A percentile compares a stretch with the other conserved stretches of the same genome.
These are phyloP conservation scores for Phalacrocorax carbo DNA, from an alignment of 2,113 vertebrate genomes.

Conservation along the genomic window DNA sequence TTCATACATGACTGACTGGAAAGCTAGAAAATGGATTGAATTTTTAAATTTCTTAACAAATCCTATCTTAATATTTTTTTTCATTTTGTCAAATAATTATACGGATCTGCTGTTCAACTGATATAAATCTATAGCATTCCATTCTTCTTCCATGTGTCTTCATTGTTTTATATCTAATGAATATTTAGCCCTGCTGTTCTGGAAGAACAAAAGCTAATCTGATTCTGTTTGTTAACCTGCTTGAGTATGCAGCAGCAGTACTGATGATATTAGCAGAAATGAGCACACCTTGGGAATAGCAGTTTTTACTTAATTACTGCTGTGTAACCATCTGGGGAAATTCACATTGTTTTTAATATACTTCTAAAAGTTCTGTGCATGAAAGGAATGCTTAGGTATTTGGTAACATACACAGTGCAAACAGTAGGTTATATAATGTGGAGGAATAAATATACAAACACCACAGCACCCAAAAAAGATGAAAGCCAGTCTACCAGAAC, in stretches of 20 bases:
- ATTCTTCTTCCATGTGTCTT: not conserved
- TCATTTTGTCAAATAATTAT: not conserved
- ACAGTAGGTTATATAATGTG: not conserved
- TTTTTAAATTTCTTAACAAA: not conserved
- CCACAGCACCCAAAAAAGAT: not conserved
- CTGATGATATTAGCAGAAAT: conserved; percentile 24
- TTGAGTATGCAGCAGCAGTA: conserved; percentile 1
- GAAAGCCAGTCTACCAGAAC: not conserved
- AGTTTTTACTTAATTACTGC: conserved; percentile 48
- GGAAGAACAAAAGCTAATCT: not conserved
- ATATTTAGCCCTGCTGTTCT: not conserved
- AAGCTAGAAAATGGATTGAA: not conserved
- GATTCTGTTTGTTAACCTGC: conserved; percentile 14
- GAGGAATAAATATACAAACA: not conserved
- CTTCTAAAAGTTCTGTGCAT: not conserved
- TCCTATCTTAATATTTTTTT: not conserved
- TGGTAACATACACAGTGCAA: not conserved
- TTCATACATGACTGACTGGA: not conserved
- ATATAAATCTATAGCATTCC: not conserved
- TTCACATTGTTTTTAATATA: conserved; percentile 22
- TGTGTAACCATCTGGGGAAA: not conserved
- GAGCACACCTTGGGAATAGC: conserved; percentile 36
- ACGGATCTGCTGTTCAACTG: fast-evolving
- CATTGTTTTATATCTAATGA: not conserved
- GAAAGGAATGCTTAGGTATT: not conserved